phyloP scores from a whole-genome alignment of 1,140 invertebrate species.

The Pseudomyrmex concolor region DNA sequence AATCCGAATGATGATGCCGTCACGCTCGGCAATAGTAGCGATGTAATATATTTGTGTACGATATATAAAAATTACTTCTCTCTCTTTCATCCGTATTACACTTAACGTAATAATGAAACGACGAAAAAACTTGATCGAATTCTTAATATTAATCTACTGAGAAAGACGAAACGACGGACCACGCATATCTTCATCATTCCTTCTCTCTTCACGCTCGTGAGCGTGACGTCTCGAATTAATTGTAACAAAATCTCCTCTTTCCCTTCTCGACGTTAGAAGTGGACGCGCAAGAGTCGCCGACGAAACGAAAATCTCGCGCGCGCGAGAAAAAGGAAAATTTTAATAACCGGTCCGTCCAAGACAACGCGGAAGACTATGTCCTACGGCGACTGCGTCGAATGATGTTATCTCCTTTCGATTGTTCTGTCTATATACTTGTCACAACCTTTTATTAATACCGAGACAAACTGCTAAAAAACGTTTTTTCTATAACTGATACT shows the following conservation, averaged over 20 bases:
- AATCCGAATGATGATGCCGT: conserved; percentile 23
- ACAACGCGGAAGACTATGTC: conserved; percentile 21
- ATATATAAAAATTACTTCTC: conserved; percentile 37
- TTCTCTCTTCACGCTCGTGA: conserved; percentile 29
- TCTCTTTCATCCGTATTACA: conserved; percentile 29
- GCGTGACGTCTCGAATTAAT: conserved; percentile 23
- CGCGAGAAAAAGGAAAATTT: not conserved
- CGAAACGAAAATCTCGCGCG: not conserved
- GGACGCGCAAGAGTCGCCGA: conserved; percentile 13
- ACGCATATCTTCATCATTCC: conserved; percentile 46
- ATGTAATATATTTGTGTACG: conserved; percentile 57
- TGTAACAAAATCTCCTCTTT: not conserved
- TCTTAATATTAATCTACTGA: not conserved
- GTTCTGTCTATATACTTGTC: not conserved
- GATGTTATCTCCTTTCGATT: conserved; percentile 17
- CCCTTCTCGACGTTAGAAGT: not conserved
- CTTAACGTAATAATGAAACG: conserved; percentile 8
- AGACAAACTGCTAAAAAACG: conserved; percentile 41
- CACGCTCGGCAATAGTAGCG: conserved; percentile 11
- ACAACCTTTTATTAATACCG: conserved; percentile 7
- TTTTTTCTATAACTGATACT: conserved; percentile 14
- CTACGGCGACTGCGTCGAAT: conserved; percentile 6
- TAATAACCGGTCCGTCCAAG: conserved; percentile 33
- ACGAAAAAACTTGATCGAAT: not conserved
- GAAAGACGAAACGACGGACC: conserved; percentile 41